These are phyloP conservation scores for Apostichopus parvimensis DNA, from an alignment of 35 echinoderm and acorn worm genomes.

Conservation along the genomic window DNA sequence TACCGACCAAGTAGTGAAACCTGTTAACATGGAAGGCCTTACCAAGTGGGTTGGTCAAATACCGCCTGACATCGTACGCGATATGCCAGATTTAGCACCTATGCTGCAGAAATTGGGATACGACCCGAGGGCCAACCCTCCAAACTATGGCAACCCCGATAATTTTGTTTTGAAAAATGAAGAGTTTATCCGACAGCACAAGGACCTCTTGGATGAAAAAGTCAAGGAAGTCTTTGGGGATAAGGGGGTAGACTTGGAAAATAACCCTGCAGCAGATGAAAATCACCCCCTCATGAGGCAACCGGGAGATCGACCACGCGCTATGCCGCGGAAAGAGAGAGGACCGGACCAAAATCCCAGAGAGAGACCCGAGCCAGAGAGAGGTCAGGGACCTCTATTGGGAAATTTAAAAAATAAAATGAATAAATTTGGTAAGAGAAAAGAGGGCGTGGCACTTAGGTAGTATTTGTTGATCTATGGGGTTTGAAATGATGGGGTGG, in stretches of 20 bases:
- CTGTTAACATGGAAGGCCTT: conserved; percentile 87
- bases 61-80: conserved; percentile 71
- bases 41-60: conserved; percentile 96
- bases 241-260: conserved; percentile 52
- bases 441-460: neutral
- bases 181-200: conserved; percentile 54
- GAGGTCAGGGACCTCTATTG: neutral
- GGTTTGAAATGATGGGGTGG: too few species aligned
- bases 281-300: conserved; percentile 40
- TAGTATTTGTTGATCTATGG: neutral
- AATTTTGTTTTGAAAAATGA: conserved; percentile 74
- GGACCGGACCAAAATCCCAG: neutral
- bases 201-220: conserved; percentile 44
- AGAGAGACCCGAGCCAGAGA: neutral
- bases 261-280: conserved; percentile 51
- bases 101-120: conserved; percentile 86
- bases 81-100: conserved; percentile 83
- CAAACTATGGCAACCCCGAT: conserved; percentile 84
- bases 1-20: conserved; percentile 93
- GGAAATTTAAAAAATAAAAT: conserved; percentile 31
- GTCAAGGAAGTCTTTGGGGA: conserved; percentile 67
- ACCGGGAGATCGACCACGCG: neutral
- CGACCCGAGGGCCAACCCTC: conserved; percentile 81
- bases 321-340: neutral
- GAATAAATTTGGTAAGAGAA: conserved; percentile 2